These are phyloP conservation scores for Glaucidium brasilianum DNA, from an alignment of 2,113 vertebrate genomes.

Conservation along the genomic window DNA sequence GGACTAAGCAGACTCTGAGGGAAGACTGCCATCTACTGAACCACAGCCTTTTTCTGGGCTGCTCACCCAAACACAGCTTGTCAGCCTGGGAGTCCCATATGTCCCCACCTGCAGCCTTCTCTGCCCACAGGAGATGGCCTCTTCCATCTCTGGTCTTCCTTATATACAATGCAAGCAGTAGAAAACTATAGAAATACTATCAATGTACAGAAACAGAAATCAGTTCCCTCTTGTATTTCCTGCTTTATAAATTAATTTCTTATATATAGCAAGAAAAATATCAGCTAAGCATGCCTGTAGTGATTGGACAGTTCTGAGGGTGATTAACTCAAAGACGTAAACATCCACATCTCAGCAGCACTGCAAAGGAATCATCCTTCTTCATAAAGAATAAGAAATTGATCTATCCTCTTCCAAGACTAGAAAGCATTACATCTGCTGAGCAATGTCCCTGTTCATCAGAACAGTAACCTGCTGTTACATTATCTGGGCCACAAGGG, in stretches of 20 bases:
- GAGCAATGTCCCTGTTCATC: not conserved
- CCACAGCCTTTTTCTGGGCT: not conserved
- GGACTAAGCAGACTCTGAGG: not conserved
- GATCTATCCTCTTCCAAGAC: not conserved
- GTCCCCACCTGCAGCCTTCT: not conserved
- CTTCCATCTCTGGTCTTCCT: not conserved
- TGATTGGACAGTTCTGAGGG: not conserved
- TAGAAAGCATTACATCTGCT: not conserved
- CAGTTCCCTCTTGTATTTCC: not conserved
- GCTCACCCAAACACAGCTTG: not conserved
- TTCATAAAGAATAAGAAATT: slow-evolving; percentile 19
- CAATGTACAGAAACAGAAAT: not conserved
- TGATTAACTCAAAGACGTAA: slow-evolving; percentile 10
- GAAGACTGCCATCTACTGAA: slow-evolving; percentile 59
- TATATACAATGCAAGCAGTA: not conserved
- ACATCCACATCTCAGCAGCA: not conserved
- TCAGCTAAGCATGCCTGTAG: not conserved
- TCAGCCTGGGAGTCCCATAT: not conserved
- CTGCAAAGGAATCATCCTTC: not conserved
- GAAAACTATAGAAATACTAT: not conserved
- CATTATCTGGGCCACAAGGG: not conserved
- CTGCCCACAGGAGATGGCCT: not conserved
- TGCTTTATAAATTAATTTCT: not conserved
- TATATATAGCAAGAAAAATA: not conserved
- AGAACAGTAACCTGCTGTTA: slow-evolving; percentile 11